Evolutionary conservation across 2,888 invertebrate genomes (phyloP).

Genomic region (Dryadula phaetusa): DNA sequence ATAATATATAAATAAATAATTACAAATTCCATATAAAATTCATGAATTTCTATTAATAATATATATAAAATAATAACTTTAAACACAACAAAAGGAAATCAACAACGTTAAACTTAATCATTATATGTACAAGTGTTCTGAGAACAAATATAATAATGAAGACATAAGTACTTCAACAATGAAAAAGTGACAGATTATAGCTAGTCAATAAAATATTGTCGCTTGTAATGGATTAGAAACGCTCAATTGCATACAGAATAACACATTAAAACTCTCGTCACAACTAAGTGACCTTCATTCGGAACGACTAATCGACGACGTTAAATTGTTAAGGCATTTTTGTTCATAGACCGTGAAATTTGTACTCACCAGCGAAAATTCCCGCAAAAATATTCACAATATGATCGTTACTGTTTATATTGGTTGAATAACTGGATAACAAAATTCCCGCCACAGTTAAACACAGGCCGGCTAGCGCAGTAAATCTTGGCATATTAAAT

Average conservation of each 20-base stretch:
- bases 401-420: conserved; percentile 72
- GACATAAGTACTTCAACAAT: conserved; percentile 6
- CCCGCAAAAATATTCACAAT: conserved; percentile 81
- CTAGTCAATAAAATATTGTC: conserved; percentile 19
- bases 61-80: neutral
- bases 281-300: conserved; percentile 41
- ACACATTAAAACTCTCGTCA: conserved; percentile 27
- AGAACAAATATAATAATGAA: conserved; percentile 8
- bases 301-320: no score
- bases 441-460: conserved; percentile 84
- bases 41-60: neutral
- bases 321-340: conserved; percentile 25
- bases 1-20: neutral
- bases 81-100: neutral
- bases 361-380: conserved; percentile 76
- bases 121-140: conserved; percentile 21
- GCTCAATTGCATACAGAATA: conserved; percentile 18
- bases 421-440: conserved; percentile 78
- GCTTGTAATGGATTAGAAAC: conserved; percentile 8
- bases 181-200: conserved; percentile 18
- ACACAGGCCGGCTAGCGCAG: conserved; percentile 83
- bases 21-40: no score
- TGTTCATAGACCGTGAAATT: conserved; percentile 27
- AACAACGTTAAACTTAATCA: neutral
- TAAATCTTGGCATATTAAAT: conserved; percentile 85